Base-by-base conservation (phyloP, 2,797 vertebrate species). In the Atherinosoma microstoma region DNA sequence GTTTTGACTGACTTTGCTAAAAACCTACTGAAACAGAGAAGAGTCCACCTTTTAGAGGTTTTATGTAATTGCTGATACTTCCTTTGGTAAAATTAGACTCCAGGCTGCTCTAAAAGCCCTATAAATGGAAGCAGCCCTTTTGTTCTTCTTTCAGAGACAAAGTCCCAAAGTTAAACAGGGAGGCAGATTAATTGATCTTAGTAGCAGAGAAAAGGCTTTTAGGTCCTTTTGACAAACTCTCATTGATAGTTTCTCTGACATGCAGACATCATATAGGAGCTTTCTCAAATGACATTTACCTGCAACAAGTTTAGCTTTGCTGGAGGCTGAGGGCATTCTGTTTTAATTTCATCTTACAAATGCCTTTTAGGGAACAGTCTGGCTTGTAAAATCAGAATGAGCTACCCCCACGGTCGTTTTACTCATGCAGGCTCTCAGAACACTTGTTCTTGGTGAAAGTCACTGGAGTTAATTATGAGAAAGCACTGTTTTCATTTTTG, bases 401-500 rank as follows among this genome's bases (percentile, higher is more conserved):
- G 58, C 34, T 58, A 7, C 58, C 47, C 16, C 63, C 24, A 1
- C 18, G 51, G 57, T 76, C 15, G 22, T 79, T 13, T 12, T 76
- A 45, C 12, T 51, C 45, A 64, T 58, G 59, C 64, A 49, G 64
- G 67, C 71, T 73, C 70, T 73, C 36, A 68, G 47, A 70, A 15
- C 38, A 59, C 59, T 10, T 61, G 51, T 32, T 80, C 65, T 54
- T 59, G 22, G 36, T 58, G 69, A 86, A 75, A 73, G 80, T 75
- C 70, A 70, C 70, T 75, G 77, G 62, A 88, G 84, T 86, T 84
- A 82, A 90, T 89, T 75, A 84, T 49, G 68, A 79, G 77, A 79
- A 69, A 67, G 51, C 36, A 64, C 82, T 87, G 83, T 64, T 86
- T 64, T 80, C 35, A 64, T 74, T 86, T 84, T 74, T 62, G 20